These are phyloP conservation scores for Acleris laterana DNA, from an alignment of 2,888 invertebrate species.

Conservation along the genomic window DNA sequence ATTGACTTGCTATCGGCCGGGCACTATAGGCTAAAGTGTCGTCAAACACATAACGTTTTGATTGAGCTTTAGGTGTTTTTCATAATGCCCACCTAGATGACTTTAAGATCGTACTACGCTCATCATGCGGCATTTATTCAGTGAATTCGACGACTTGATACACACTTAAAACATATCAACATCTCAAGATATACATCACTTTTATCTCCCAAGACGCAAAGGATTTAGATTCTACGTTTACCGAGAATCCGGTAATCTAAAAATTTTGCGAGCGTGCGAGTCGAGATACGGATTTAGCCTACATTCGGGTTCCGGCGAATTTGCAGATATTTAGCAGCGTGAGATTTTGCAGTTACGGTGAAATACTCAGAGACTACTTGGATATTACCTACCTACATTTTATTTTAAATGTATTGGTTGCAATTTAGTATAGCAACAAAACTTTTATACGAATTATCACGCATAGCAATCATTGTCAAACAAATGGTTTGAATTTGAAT, in stretches of 20 bases:
- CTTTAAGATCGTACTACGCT: too few species aligned
- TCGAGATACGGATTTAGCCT: constrained; percentile 14
- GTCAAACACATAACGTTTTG: too few species aligned
- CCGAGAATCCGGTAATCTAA: constrained; percentile 16
- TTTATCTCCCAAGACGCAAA: constrained; percentile 20
- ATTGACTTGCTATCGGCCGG: too few species aligned
- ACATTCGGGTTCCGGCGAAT: constrained; percentile 12
- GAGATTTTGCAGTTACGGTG: background rate
- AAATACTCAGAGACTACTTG: background rate
- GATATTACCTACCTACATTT: background rate
- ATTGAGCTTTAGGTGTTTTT: too few species aligned
- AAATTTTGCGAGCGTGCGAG: constrained; percentile 18
- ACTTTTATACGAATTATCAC: too few species aligned
- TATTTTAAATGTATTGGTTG: too few species aligned
- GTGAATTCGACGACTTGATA: constrained; percentile 5
- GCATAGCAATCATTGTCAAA: too few species aligned
- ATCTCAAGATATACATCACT: constrained; percentile 14
- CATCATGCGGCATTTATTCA: constrained; percentile 1
- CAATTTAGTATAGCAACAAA: too few species aligned
- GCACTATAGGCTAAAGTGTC: too few species aligned
- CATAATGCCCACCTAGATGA: too few species aligned
- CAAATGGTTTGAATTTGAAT: too few species aligned
- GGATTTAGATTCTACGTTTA: constrained; percentile 12
- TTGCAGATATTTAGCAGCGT: constrained; percentile 5
- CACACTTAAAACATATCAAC: background rate